Evolutionary conservation across 2,113 vertebrate genomes (phyloP).

Genomic region (Tretioscincus oriximinensis): DNA sequence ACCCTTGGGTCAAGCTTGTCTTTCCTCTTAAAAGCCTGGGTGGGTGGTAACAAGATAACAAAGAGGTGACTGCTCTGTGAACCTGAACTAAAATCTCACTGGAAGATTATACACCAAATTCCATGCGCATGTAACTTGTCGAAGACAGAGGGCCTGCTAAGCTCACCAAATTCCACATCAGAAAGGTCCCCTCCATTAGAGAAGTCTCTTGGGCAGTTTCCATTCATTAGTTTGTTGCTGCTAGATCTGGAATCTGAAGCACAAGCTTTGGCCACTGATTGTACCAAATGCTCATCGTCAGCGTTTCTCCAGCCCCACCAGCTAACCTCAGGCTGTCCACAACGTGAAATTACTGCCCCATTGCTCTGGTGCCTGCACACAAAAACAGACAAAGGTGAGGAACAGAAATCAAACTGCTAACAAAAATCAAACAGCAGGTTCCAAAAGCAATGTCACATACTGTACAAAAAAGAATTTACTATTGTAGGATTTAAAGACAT

Average conservation of each 20-base stretch:
- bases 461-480: not conserved
- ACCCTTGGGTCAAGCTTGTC: too few species aligned
- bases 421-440: accelerated
- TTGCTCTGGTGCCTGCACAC: constrained; percentile 87
- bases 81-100: not conserved
- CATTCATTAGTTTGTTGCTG: constrained; percentile 73
- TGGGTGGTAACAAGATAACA: too few species aligned
- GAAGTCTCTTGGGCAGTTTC: constrained; percentile 75
- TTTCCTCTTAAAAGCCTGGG: too few species aligned
- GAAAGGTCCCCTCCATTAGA: constrained; percentile 84
- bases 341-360: constrained; percentile 94
- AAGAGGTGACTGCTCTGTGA: too few species aligned
- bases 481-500: not conserved
- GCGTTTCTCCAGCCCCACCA: constrained; percentile 99
- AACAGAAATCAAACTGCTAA: not conserved
- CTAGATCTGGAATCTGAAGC: constrained; percentile 82
- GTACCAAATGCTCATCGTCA: constrained; percentile 93
- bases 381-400: not conserved
- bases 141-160: accelerated
- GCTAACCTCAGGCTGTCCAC: constrained; percentile 96
- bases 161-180: constrained; percentile 91
- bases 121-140: not conserved
- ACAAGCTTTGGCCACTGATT: constrained; percentile 94
- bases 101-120: not conserved
- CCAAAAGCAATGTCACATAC: not conserved